Evolutionary conservation across 2,888 invertebrate genomes (phyloP), one percentile per base, ranked within the genome.

Genomic region (Brenthis daphne): DNA sequence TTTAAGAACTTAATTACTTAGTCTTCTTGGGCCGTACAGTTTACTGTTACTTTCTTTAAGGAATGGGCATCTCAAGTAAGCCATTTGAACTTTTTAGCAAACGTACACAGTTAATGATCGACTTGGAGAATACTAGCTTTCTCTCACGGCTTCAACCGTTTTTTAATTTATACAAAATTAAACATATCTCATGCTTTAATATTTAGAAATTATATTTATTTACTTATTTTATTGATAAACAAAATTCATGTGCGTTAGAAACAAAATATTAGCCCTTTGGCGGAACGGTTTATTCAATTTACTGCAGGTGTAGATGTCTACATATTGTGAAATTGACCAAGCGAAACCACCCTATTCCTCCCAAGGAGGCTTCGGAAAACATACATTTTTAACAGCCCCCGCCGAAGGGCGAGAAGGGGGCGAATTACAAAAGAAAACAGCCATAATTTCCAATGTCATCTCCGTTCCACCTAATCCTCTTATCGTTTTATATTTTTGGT

Each of bases 371-470:
- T 74, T 75, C 73, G 81, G 82, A 82, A 85, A 85, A 86, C 90
- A 90, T 91, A 90, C 90, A 91, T 92, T 91, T 90, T 90, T 90
- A 92, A 92, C 88, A 86, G 82, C 83, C 84, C 82, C 74, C 77
- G 74, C 67, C 75, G 80, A 80, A 82, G 87, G 91, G 88, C 84
- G 89, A 85, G 84, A 86, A 80, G 88, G 90, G 90, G 85, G 88
- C 85, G 87, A 90, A 92, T 92, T 91, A 92, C 92, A 92, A 92
- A 92, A 89, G 90, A 91, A 92, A 92, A 92, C 91, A 91, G 84
- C 91, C 92, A 92, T 92, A 92, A 92, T 92, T 92, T 92, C 92
- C 91, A 92, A 91, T 91, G 92, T 92, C 92, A 92, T 92, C 91
- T 92, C 92, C 91, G 91, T 87, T 89, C 89, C 88, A 85, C 88